phyloP scores from a whole-genome alignment of 2,113 vertebrate genomes.

The Dendrocopos noguchii region DNA sequence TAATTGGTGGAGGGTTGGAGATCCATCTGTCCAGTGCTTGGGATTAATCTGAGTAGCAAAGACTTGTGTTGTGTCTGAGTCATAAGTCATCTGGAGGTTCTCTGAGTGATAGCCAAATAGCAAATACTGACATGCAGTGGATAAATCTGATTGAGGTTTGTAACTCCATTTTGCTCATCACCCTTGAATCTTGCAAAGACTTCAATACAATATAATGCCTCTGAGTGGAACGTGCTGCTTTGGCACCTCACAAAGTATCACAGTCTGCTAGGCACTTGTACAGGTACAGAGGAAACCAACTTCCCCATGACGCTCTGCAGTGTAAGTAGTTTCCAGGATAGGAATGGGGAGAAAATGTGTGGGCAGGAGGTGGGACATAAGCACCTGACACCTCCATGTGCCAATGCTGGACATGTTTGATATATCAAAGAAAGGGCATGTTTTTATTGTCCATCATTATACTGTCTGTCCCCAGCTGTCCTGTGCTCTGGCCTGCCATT shows the following conservation, averaged over 20 bases:
- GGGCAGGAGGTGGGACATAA: not conserved
- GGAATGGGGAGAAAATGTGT: not conserved
- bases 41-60: not conserved
- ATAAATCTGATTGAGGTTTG: not conserved
- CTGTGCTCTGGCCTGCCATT: not conserved
- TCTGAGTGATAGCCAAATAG: not conserved
- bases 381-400: not conserved
- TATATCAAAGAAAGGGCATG: not conserved
- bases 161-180: not conserved
- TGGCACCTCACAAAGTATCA: not conserved
- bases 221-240: not conserved
- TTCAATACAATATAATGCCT: not conserved
- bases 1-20: not conserved
- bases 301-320: not conserved
- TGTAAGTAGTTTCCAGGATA: not conserved
- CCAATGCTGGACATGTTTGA: not conserved
- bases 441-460: not conserved
- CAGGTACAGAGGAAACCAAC: not conserved
- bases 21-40: not conserved
- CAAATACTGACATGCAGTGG: not conserved
- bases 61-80: not conserved
- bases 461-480: not conserved
- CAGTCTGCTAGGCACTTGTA: not conserved
- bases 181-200: not conserved
- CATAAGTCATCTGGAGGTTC: not conserved